Percentiles rank a stretch among this genome's conserved stretches.
These are phyloP conservation scores for Athene noctua DNA, from an alignment of 2,113 vertebrate species.

Conservation along the genomic window DNA sequence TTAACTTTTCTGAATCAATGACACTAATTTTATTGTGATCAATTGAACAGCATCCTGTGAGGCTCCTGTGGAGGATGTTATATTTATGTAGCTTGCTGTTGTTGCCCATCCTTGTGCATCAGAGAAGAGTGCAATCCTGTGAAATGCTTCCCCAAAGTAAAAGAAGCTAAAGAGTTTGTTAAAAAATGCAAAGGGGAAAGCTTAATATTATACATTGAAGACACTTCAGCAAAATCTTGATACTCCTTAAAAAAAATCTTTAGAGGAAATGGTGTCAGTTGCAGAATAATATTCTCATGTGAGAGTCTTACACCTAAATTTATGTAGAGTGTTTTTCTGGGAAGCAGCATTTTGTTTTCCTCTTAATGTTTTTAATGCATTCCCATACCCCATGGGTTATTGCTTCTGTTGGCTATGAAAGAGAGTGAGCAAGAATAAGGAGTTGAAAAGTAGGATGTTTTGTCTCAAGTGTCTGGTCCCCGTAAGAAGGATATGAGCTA, in stretches of 20 bases:
- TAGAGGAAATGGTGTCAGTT: neutral
- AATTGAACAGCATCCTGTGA: constrained; percentile 43
- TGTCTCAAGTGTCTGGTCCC: constrained; percentile 2
- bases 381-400: neutral
- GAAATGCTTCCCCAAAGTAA: neutral
- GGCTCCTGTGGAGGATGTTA: constrained; percentile 28
- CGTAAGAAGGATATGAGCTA: neutral
- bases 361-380: neutral
- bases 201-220: neutral
- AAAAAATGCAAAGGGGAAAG: neutral
- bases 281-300: neutral
- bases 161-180: neutral
- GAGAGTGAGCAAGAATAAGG: neutral
- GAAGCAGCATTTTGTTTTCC: constrained; percentile 9
- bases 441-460: constrained; percentile 3
- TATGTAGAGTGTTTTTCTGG: neutral
- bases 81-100: constrained; percentile 17
- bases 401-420: neutral
- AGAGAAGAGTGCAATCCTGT: neutral
- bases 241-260: neutral
- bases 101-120: neutral
- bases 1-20: constrained; percentile 67
- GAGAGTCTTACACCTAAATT: neutral
- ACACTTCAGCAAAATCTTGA: neutral
- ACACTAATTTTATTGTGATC: constrained; percentile 64